Conservation (phyloP, 2,797 vertebrate species). For the Enteromius argenteus region DNA sequence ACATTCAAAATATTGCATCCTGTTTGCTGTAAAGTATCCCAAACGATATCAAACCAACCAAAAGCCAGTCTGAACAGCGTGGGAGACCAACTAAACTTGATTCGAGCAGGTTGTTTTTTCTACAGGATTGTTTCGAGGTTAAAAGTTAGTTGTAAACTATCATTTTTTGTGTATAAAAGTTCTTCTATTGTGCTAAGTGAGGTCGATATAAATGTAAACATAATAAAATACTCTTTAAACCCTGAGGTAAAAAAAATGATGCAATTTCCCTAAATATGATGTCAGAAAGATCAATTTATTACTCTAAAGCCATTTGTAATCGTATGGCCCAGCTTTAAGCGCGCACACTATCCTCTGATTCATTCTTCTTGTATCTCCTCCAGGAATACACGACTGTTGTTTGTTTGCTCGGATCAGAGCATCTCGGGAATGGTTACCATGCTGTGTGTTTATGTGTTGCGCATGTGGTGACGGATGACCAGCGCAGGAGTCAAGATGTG, state of each 20-base stretch:
- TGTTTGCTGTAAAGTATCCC: too few relatives aligned
- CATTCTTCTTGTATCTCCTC: slow-evolving; percentile 3
- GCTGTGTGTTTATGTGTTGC: slow-evolving; percentile 11
- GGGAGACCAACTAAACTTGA: neutral
- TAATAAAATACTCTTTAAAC: neutral
- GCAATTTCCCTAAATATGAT: neutral
- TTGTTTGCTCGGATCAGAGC: slow-evolving; percentile 25
- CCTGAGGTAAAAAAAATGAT: neutral
- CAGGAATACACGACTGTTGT: slow-evolving; percentile 27
- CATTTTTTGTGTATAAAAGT: neutral
- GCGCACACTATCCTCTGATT: neutral
- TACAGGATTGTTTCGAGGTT: neutral
- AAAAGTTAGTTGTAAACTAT: neutral
- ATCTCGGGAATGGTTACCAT: slow-evolving; percentile 22
- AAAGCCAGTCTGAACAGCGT: neutral
- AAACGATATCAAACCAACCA: neutral
- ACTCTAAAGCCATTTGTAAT: slow-evolving; percentile 9
- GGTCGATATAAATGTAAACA: slow-evolving; percentile 18
- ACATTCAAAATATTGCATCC: too few relatives aligned
- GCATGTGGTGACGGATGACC: slow-evolving; percentile 11
- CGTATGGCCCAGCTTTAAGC: neutral
- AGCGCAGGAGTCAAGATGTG: slow-evolving; percentile 5
- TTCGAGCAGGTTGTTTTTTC: neutral
- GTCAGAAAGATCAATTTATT: neutral
- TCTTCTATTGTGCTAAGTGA: neutral